These are phyloP conservation scores for Gulo gulo DNA, from an alignment of 2,113 vertebrate species.

Conservation along the genomic window DNA sequence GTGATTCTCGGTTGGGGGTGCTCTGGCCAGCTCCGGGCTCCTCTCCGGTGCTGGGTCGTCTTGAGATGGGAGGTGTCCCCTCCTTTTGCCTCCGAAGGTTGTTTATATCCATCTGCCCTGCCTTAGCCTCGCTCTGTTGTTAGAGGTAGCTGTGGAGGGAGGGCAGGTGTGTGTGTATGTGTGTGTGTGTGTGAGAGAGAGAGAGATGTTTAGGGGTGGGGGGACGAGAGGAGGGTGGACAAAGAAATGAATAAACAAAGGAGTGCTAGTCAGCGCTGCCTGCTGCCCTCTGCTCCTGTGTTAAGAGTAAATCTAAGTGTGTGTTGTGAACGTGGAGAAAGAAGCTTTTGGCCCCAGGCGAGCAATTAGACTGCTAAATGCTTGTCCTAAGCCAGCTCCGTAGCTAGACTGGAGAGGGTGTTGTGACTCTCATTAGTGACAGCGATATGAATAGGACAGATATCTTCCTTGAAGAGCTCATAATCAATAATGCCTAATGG, in stretches of 20 bases:
- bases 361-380: conserved; percentile 27
- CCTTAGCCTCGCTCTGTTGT: background rate
- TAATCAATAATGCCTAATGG: background rate
- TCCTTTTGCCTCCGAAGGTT: background rate
- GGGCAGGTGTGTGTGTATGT: background rate
- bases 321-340: background rate
- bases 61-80: background rate
- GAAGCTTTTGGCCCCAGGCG: background rate
- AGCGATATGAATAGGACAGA: background rate
- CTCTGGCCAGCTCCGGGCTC: background rate
- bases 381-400: background rate
- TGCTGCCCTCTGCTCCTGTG: background rate
- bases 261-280: background rate
- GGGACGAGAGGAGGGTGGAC: background rate
- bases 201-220: background rate
- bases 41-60: background rate
- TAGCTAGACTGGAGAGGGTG: background rate
- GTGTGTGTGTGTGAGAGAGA: background rate
- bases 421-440: conserved; percentile 13
- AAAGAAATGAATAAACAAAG: background rate
- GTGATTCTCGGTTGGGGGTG: background rate
- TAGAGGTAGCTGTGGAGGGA: background rate
- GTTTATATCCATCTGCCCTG: background rate
- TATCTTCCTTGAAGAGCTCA: background rate
- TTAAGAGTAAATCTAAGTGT: background rate